A percentile compares a stretch with the other conserved stretches of the same genome.
Conservation (phyloP, 35 echinoderm and acorn worm species). For the Ophiothrix spiculata region DNA sequence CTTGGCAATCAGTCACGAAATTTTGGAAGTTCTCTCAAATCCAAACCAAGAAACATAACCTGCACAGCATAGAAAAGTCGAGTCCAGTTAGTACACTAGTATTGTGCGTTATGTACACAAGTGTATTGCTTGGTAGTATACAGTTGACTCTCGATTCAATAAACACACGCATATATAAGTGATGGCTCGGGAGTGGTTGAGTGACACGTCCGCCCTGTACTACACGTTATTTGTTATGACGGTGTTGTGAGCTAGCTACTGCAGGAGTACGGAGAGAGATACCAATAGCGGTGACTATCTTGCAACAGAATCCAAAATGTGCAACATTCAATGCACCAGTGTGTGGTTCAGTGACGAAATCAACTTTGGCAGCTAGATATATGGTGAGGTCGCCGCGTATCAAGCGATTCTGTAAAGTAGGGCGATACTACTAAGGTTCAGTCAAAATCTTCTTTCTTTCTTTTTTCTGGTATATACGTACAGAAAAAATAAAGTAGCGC, state of each 20-base stretch:
- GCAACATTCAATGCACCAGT: neutral
- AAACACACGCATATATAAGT: neutral
- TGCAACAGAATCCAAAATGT: too few species aligned
- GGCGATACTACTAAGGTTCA: neutral
- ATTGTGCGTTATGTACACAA: slow-evolving; percentile 14
- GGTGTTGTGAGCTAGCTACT: neutral
- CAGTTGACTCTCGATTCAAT: too few species aligned
- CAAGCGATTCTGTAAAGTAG: neutral
- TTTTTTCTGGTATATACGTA: neutral
- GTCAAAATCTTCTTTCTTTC: neutral
- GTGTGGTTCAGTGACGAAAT: neutral
- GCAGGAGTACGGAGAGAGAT: neutral
- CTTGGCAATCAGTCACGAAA: neutral
- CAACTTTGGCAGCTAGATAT: neutral
- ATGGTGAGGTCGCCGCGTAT: neutral
- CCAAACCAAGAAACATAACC: neutral
- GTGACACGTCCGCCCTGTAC: neutral
- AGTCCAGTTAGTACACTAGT: neutral
- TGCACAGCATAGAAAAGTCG: neutral
- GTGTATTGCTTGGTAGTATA: neutral
- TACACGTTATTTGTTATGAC: neutral
- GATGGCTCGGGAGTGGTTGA: neutral
- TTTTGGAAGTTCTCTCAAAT: neutral
- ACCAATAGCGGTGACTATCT: neutral
- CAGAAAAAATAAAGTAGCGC: neutral